A percentile compares a stretch with the other conserved stretches of the same genome.
These are phyloP conservation scores for Lucilia sericata DNA, from an alignment of 1,140 invertebrate species.

Conservation along the genomic window DNA sequence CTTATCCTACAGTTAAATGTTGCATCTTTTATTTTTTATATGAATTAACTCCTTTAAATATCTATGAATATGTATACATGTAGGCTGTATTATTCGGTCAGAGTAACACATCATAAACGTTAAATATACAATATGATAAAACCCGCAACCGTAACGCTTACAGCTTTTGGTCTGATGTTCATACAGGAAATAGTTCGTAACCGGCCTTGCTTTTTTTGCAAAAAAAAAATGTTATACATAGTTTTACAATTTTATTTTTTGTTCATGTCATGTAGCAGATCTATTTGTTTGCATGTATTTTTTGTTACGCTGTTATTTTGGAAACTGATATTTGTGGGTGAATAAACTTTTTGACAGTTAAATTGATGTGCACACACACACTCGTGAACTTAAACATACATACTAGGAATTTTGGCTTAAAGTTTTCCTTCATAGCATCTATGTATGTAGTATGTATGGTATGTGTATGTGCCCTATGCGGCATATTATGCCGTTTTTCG, in stretches of 20 bases:
- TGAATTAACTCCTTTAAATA: not conserved
- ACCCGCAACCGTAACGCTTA: conserved; percentile 33
- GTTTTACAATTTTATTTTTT: not conserved
- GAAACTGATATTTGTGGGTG: conserved; percentile 38
- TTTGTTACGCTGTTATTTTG: not conserved
- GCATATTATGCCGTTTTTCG: not conserved
- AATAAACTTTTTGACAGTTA: conserved; percentile 44
- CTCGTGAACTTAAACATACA: not conserved
- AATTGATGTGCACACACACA: conserved; percentile 34
- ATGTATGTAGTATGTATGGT: not conserved
- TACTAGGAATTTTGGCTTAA: not conserved
- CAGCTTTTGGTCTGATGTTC: conserved; percentile 18
- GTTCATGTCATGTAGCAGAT: conserved; percentile 33
- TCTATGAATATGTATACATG: not conserved
- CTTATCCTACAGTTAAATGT: no score
- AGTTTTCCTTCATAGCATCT: not conserved
- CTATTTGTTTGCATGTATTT: not conserved
- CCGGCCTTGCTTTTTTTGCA: not conserved
- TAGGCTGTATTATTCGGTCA: not conserved
- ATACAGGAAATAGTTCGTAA: conserved; percentile 34
- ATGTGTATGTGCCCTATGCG: not conserved
- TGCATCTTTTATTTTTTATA: no score
- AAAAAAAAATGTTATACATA: not conserved
- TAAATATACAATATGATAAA: not conserved
- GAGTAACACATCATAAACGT: conserved; percentile 39